These are phyloP conservation scores for Nyctibius grandis DNA, from an alignment of 2,797 vertebrate species.

Conservation along the genomic window DNA sequence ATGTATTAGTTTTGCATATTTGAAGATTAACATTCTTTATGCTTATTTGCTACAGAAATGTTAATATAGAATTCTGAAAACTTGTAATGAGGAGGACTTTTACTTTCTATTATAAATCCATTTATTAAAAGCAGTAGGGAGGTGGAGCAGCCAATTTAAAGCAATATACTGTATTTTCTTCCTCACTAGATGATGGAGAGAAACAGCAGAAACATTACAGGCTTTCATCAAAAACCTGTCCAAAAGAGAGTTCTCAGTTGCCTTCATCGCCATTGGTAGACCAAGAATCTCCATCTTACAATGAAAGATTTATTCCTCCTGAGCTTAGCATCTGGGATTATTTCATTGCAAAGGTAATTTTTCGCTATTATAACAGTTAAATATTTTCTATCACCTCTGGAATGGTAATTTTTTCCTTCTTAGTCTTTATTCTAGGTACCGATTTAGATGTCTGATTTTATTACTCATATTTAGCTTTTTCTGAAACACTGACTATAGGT, in stretches of 20 bases:
- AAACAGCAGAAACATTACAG: conserved; percentile 79
- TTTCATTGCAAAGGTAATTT: conserved; percentile 91
- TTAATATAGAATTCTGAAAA: not conserved
- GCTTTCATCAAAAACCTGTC: conserved; percentile 77
- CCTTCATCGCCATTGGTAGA: conserved; percentile 70
- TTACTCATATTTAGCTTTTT: not conserved
- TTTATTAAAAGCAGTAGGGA: not conserved
- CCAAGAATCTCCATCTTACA: conserved; percentile 76
- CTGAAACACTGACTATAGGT: not conserved
- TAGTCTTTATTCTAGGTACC: not conserved
- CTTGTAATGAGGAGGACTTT: not conserved
- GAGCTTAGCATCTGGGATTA: conserved; percentile 99
- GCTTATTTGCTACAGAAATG: not conserved
- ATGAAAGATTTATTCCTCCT: conserved; percentile 91
- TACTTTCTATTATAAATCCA: not conserved
- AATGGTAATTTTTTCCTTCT: not conserved
- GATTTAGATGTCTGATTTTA: not conserved
- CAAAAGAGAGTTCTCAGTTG: conserved; percentile 75
- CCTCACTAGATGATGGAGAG: conserved; percentile 75
- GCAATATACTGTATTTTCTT: conserved; percentile 46
- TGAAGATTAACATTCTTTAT: not conserved
- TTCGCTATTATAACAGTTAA: not conserved
- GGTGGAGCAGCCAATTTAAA: not conserved
- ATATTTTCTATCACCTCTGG: not conserved
- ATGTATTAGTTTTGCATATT: not conserved